Conservation (phyloP, 2,888 invertebrate genomes). For the Halictus quadricinctus region DNA sequence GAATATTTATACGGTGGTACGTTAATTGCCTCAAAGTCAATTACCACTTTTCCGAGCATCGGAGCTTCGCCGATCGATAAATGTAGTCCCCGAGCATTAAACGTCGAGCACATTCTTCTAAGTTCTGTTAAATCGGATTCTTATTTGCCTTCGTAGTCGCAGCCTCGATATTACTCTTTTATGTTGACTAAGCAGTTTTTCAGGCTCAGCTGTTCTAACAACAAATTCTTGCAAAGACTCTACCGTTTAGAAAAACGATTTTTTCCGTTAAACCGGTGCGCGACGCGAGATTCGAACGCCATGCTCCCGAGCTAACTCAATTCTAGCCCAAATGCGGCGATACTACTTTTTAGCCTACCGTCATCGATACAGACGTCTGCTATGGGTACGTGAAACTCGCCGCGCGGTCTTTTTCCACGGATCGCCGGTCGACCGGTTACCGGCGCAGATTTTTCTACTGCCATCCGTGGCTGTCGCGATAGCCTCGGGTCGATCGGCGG, state of each 20-base stretch:
- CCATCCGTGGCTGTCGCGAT: slow-evolving; percentile 2
- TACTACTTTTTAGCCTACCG: slow-evolving; percentile 65
- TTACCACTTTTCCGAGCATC: slow-evolving; percentile 33
- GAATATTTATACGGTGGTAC: slow-evolving; percentile 3
- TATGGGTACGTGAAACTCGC: slow-evolving; percentile 43
- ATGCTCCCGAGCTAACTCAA: slow-evolving; percentile 66
- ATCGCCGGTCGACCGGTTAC: slow-evolving; percentile 64
- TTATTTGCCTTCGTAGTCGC: background rate
- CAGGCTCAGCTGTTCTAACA: no score
- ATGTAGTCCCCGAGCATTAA: background rate
- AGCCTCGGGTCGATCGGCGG: slow-evolving; percentile 20
- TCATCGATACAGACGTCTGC: slow-evolving; percentile 54
- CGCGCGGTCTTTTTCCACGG: slow-evolving; percentile 54
- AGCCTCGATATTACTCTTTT: background rate
- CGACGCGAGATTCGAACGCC: slow-evolving; percentile 32
- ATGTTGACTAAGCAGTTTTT: background rate
- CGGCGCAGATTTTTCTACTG: slow-evolving; percentile 57
- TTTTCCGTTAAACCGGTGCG: background rate
- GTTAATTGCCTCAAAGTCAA: slow-evolving; percentile 23
- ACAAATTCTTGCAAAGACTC: background rate
- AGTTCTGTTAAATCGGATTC: background rate
- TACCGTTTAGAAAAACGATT: background rate
- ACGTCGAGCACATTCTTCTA: no score
- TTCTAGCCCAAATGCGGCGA: slow-evolving; percentile 67
- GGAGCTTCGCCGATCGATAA: slow-evolving; percentile 11